Base-by-base conservation (phyloP, 2,888 invertebrate genomes). In the Amitus sp. region DNA sequence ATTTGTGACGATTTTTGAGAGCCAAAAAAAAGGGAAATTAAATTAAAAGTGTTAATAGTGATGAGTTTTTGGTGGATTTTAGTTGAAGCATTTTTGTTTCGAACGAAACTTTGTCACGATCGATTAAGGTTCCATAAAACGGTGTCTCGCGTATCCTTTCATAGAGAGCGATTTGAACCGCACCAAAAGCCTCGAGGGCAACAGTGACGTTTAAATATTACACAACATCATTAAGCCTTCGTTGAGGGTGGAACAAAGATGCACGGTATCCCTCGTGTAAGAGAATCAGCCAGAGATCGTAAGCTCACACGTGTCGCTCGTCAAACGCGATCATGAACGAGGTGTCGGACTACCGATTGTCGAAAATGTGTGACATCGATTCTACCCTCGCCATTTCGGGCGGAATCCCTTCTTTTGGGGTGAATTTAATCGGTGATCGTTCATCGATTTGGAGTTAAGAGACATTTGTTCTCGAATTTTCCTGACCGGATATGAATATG, bases 191-290 rank as follows among this genome's bases (percentile, higher is more conserved):
- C 59, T 57, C 51, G 40, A 62, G 59, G 62, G 63, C 63, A 62
- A 27, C 59, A 47, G 53, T 62, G 66, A 64, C 63, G 62, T 66
- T 73, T 75, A 70, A 73, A 75, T 74, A 75, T 72, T 74, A 72
- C 71, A 74, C 69, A 68, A 73, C 71, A 74, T 75, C 74, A 75
- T 75, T 74, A 75, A 72, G 65, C 52, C 51, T 51, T 50, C 62
- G 59, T 43, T 59, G 59, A 61, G 62, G 58, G 49, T 62, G 59
- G 64, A 64, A 60, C 64, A 60, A 64, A 67, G 66, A 60, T 42
- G n/a, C n/a, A 47, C 47, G 62, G 33, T 57, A 62, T 58, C 63
- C 56, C 62, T 57, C 66, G 54, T 54, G 54, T 42, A 48, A 56
- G 62, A 57, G 62, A 58, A 68, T 66, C 61, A 57, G 53, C 59